Evolutionary conservation across 2,888 invertebrate genomes (phyloP), one percentile per base, ranked within the genome.

Genomic region (Cristatella mucedo): DNA sequence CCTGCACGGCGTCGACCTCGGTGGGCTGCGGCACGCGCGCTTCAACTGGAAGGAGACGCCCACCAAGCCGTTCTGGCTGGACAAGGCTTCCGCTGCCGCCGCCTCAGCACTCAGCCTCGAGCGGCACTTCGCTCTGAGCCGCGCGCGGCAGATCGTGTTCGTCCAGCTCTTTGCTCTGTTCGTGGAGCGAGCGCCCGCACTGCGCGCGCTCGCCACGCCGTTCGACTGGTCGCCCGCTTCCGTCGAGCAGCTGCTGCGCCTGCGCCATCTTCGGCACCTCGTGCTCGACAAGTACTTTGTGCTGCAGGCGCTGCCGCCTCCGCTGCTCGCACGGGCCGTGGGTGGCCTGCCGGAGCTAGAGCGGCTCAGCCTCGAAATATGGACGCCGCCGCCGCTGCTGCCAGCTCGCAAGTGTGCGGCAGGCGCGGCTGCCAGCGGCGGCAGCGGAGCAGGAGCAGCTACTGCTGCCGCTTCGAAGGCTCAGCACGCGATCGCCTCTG

Each of bases 31-130:
- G 29, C 52, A 51, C 33, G 55, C 54, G 4, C 49, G 56, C 33
- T 48, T 62, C 30, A 59, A 60, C 47, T 63, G 62, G 62, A 60
- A 57, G 36, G 61, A 61, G 36, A 61, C 61, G 1, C 60, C 60
- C 9, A 44, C 51, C 7, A 49, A 54, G 21, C 57, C 61, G 11
- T 55, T 57, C 40, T 55, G 57, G 55, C 42, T 49, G 1, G 56
- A 54, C 19, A 45, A 46, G 7, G 45, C 49, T 2, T 42, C 46
- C 13, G 49, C 47, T n/a, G 48, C 46, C 44, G 44, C 50, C 19
- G 41, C 52, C 1, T 44, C 44, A 4, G 52, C 52, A 43, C 50
- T 57, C 38, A 57, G 57, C 33, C 49, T 55, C 15, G 50, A 58
- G 42, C 50, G 54, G 33, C 50, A 53, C 32, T 56, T n/a, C n/a